Base-by-base conservation (phyloP, 2,797 vertebrate genomes). In the Myiotriccus ornatus region DNA sequence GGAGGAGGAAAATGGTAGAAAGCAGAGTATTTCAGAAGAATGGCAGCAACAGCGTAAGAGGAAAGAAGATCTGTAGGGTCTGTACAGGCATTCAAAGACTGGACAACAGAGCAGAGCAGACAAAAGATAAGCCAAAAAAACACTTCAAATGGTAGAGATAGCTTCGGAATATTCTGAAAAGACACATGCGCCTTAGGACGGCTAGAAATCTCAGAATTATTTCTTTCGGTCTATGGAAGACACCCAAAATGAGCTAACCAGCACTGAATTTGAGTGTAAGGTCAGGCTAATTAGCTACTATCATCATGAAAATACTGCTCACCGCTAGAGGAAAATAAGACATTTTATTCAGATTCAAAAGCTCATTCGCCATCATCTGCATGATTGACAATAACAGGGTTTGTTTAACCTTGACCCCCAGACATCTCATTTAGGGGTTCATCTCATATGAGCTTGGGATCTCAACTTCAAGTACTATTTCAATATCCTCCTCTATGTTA, bases 401-500 rank as follows among this genome's bases (percentile, higher is more conserved):
- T 68, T 83, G 28, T 67, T 71, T 83, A 60, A 65, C 34, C 34
- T 5, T 84, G 55, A 69, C 55, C 22, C 53, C 64, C 39, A 56
- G 19, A 50, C 34, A 37, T 28, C 34, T 55, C 15, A 63, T 32
- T 82, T 14, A 64, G 17, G 30, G 27, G 28, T 23, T 55, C 14
- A 4, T 30, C 25, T 76, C 25, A 14, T 5, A 32, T 5, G 14
- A 76, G 22, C 8, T 25, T 25, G 9, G 20, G 21, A 18, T 18
- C 84, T 22, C 35, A 92, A 12, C 46, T 46, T 46, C 12, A 80
- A 64, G 24, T 7, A 28, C 0, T 30, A 55, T 34, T 76, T 59
- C 79, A 74, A 24, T 34, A 75, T 53, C n/a, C 44, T 49, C 27
- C 0, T 0, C 21, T 56, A 32, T 1, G 6, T 60, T 41, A 50